A percentile compares a stretch with the other conserved stretches of the same genome.
Conservation (phyloP, 2,888 invertebrate genomes). For the Euzophera pinguis region DNA sequence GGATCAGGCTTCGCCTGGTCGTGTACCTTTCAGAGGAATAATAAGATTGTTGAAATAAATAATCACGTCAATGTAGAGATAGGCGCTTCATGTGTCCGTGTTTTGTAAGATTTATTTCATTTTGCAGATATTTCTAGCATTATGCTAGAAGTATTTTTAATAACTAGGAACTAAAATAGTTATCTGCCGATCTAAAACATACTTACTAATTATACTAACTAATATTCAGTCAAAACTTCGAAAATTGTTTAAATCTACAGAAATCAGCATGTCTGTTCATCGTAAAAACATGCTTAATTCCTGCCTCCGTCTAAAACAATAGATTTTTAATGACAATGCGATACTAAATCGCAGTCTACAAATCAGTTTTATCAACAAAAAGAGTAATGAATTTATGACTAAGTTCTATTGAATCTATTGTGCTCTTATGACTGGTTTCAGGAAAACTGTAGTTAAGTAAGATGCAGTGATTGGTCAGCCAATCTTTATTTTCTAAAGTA, state of each 20-base stretch:
- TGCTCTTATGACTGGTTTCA: neutral
- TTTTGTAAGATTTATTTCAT: no score
- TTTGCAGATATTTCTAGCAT: no score
- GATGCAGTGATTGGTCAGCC: no score
- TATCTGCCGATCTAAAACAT: no score
- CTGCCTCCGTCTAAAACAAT: neutral
- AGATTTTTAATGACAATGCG: slow-evolving; percentile 5
- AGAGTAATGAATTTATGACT: neutral
- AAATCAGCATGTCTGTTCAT: neutral
- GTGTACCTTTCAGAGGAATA: neutral
- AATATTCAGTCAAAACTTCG: neutral
- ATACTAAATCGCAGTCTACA: neutral
- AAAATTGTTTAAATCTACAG: neutral
- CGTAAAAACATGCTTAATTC: slow-evolving; percentile 3
- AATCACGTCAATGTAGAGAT: neutral
- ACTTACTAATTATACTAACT: neutral
- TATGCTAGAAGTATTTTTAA: no score
- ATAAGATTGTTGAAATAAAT: neutral
- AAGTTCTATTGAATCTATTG: neutral
- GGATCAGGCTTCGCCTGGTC: neutral
- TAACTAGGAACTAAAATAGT: no score
- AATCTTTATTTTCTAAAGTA: no score
- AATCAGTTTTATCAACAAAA: neutral
- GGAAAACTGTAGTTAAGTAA: no score
- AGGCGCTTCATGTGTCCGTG: no score